Percentiles rank a stretch among this genome's conserved stretches.
Conservation (phyloP, 2,113 vertebrate species). For the Hippocampus mohnikei region DNA sequence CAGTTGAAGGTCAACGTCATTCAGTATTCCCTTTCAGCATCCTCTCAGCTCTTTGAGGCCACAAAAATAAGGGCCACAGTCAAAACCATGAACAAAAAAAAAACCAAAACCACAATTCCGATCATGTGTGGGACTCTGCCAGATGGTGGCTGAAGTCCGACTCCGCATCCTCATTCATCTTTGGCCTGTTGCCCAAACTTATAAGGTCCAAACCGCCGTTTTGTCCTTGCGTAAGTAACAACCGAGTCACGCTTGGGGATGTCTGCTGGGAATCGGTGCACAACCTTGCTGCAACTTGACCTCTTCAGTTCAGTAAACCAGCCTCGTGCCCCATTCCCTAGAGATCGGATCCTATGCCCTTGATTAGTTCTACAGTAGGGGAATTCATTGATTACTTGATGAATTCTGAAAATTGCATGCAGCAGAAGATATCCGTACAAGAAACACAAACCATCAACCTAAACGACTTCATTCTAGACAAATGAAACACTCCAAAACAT, state of each 20-base stretch:
- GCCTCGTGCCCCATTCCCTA: too few species aligned
- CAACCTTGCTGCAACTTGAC: not conserved
- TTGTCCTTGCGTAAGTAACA: constrained; percentile 2
- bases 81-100: not conserved
- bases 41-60: not conserved
- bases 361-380: too few species aligned
- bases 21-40: not conserved
- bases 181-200: not conserved
- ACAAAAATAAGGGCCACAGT: not conserved
- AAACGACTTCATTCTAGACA: too few species aligned
- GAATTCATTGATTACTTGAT: too few species aligned
- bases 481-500: too few species aligned
- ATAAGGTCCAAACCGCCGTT: constrained; percentile 1
- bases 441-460: too few species aligned
- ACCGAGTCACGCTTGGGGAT: not conserved
- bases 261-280: not conserved
- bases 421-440: too few species aligned
- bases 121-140: not conserved
- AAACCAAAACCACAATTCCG: not conserved
- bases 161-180: not conserved
- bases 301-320: too few species aligned
- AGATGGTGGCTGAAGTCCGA: not conserved
- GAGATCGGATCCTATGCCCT: too few species aligned
- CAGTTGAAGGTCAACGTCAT: not conserved
- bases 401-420: too few species aligned